Evolutionary conservation across 2,888 invertebrate genomes (phyloP).

Genomic region (Mythimna impura): DNA sequence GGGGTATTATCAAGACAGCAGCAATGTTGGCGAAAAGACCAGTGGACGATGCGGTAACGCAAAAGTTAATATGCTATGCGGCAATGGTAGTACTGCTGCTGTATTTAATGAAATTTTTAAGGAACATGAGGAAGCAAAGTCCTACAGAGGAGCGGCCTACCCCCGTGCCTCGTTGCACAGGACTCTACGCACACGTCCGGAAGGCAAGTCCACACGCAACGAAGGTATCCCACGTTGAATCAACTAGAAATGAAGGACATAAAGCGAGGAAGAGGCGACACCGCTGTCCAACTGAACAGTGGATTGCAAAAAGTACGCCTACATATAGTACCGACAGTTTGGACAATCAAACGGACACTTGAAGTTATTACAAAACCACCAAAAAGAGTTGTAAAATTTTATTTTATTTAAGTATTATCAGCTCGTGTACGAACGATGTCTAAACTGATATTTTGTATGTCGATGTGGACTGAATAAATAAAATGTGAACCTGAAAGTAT

Average conservation of each 20-base stretch:
- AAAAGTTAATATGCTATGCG: constrained; percentile 70
- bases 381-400: constrained; percentile 4
- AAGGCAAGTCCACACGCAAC: constrained; percentile 17
- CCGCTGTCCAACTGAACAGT: constrained; percentile 68
- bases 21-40: constrained; percentile 75
- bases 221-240: constrained; percentile 37
- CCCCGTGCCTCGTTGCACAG: neutral
- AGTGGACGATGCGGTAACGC: constrained; percentile 63
- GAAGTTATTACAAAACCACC: constrained; percentile 7
- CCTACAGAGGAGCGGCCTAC: neutral
- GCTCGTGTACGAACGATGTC: constrained; percentile 20
- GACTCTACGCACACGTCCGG: neutral
- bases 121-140: constrained; percentile 45
- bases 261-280: constrained; percentile 68
- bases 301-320: constrained; percentile 62
- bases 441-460: constrained; percentile 26
- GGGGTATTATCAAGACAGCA: constrained; percentile 14
- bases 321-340: constrained; percentile 55
- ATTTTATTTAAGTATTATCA: neutral
- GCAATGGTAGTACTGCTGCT: constrained; percentile 68
- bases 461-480: constrained; percentile 44
- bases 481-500: constrained; percentile 33
- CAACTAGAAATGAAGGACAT: constrained; percentile 33
- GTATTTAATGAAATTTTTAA: constrained; percentile 70
- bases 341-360: constrained; percentile 40